These are phyloP conservation scores for Struthio camelus DNA, from an alignment of 2,113 vertebrate genomes.

Conservation along the genomic window DNA sequence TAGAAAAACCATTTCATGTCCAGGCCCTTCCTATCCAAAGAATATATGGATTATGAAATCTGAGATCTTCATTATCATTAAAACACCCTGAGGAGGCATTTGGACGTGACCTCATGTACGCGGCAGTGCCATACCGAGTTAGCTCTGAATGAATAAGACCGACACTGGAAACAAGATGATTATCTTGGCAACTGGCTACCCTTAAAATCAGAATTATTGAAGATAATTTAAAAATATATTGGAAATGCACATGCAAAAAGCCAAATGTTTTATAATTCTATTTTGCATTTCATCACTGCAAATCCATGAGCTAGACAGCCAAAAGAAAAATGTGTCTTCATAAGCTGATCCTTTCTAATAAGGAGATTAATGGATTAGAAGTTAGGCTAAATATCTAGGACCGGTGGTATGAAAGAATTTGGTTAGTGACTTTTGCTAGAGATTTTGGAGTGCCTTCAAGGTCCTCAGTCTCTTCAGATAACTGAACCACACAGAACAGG, in stretches of 20 bases:
- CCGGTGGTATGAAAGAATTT: background rate
- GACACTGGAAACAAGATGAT: background rate
- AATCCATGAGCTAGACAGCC: background rate
- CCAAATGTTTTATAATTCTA: background rate
- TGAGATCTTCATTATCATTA: background rate
- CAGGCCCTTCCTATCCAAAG: background rate
- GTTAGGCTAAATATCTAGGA: background rate
- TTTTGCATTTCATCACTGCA: background rate
- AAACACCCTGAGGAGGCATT: background rate
- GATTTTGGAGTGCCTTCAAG: background rate
- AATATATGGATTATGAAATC: background rate
- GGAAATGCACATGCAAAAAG: background rate
- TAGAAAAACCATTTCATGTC: background rate
- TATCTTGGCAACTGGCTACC: accelerated
- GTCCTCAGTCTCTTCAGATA: background rate
- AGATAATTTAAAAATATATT: background rate
- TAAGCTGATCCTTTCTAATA: background rate
- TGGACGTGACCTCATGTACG: background rate
- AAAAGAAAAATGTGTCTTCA: background rate
- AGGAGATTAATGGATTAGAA: background rate
- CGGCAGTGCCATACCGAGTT: background rate
- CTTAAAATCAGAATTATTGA: background rate
- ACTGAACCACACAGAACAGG: background rate
- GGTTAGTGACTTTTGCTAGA: background rate
- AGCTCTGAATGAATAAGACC: background rate